Evolutionary conservation across 2,888 invertebrate genomes (phyloP).

Genomic region (Nomada ruficornis): DNA sequence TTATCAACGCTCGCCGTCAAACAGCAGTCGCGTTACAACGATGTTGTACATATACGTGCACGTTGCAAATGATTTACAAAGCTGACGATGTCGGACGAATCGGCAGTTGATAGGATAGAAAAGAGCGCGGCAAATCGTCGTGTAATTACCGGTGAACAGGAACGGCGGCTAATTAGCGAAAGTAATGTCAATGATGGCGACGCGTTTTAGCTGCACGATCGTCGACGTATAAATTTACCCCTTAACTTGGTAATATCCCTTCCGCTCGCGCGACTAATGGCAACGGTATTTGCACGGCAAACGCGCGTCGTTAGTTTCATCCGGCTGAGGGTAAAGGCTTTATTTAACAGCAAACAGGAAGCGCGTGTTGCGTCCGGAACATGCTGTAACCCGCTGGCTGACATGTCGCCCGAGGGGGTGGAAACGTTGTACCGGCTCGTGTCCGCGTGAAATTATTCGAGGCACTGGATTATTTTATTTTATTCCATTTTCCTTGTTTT

Average conservation of each 20-base stretch:
- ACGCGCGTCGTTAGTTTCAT: constrained; percentile 67
- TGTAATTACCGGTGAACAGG: constrained; percentile 25
- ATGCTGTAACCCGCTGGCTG: constrained; percentile 26
- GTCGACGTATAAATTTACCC: constrained; percentile 50
- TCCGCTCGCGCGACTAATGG: constrained; percentile 56
- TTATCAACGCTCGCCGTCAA: constrained; percentile 1
- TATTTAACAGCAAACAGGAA: constrained; percentile 71
- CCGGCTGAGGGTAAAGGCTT: constrained; percentile 62
- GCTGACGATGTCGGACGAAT: constrained; percentile 4
- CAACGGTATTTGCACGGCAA: constrained; percentile 66
- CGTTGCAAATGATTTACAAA: constrained; percentile 20
- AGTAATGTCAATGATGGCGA: constrained; percentile 42
- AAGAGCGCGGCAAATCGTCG: constrained; percentile 10
- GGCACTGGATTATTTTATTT: constrained; percentile 9
- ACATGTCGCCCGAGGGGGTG: not conserved
- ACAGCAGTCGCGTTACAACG: not conserved
- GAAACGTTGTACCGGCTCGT: not conserved
- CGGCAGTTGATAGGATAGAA: not conserved
- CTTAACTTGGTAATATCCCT: constrained; percentile 62
- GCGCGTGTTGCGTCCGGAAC: constrained; percentile 42
- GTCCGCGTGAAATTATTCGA: not conserved
- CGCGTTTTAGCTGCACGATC: constrained; percentile 35
- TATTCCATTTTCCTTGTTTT: too few species aligned
- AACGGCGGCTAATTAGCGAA: constrained; percentile 45
- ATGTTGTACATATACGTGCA: not conserved